These are phyloP conservation scores for Thyatira batis DNA, from an alignment of 2,888 invertebrate genomes.

Conservation along the genomic window DNA sequence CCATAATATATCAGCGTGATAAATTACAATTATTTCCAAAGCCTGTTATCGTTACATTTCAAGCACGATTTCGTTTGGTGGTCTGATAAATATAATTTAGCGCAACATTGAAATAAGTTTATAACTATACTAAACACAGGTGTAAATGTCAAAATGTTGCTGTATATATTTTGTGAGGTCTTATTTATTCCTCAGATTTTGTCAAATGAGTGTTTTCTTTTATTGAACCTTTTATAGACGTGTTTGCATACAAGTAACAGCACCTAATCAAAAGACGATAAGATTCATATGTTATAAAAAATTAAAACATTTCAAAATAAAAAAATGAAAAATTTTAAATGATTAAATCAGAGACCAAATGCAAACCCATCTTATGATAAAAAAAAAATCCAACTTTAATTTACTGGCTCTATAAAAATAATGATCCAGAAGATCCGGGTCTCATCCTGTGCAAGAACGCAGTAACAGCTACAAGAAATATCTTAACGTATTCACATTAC, in stretches of 20 bases:
- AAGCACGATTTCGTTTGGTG: slow-evolving; percentile 23
- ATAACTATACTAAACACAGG: slow-evolving; percentile 4
- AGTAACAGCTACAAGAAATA: slow-evolving; percentile 26
- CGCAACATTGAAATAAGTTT: slow-evolving; percentile 14
- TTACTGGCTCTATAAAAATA: not conserved
- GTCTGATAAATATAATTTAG: slow-evolving; percentile 21
- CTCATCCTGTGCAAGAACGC: slow-evolving; percentile 13
- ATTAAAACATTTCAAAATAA: no score
- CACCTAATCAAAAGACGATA: no score
- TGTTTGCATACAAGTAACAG: no score
- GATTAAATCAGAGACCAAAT: no score
- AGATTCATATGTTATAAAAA: no score
- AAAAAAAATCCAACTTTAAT: not conserved
- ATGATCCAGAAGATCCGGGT: slow-evolving; percentile 9
- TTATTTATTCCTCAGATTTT: not conserved
- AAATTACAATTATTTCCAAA: slow-evolving; percentile 24
- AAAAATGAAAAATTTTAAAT: no score
- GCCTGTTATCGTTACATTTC: slow-evolving; percentile 25
- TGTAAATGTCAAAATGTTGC: not conserved
- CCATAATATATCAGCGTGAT: slow-evolving; percentile 32
- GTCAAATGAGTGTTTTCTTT: no score
- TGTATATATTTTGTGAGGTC: not conserved
- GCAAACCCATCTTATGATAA: no score
- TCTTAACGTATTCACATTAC: slow-evolving; percentile 30
- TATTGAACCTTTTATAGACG: no score